phyloP scores from a whole-genome alignment of 2,797 vertebrate species.

The Coccyzus lansbergi region DNA sequence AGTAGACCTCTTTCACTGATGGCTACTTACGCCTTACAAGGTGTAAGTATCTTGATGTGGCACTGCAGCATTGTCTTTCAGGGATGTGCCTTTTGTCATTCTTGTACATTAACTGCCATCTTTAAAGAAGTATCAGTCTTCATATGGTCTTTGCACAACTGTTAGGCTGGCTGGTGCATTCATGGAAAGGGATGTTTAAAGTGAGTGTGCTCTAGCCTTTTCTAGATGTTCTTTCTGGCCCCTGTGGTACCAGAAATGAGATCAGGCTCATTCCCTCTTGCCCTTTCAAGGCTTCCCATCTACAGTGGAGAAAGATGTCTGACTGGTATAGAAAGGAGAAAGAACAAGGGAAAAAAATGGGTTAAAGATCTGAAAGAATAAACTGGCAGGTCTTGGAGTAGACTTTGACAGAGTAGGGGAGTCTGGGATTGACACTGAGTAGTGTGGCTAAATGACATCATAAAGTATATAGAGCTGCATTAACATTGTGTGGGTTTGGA shows the following conservation, averaged over 20 bases:
- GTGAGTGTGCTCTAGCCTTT: background rate
- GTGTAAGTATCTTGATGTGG: background rate
- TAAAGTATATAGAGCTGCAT: background rate
- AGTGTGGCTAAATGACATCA: background rate
- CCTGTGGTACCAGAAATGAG: background rate
- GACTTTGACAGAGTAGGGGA: background rate
- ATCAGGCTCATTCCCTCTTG: background rate
- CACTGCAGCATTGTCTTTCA: background rate
- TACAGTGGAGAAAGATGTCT: background rate
- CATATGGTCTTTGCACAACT: background rate
- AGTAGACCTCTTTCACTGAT: background rate
- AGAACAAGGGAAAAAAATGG: background rate
- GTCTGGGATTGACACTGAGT: background rate
- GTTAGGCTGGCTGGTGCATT: background rate
- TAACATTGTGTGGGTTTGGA: background rate
- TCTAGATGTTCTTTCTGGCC: background rate
- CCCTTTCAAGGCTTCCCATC: background rate
- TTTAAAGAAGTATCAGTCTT: background rate
- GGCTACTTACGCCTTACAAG: background rate
- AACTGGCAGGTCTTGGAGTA: background rate
- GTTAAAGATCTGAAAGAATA: background rate
- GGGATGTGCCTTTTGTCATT: background rate
- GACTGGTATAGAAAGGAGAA: background rate
- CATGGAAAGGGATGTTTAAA: background rate
- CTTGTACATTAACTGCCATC: background rate